Percentiles rank a stretch among this genome's conserved stretches.
Conservation (phyloP, 2,113 vertebrate species). For the Macquaria ambigua region DNA sequence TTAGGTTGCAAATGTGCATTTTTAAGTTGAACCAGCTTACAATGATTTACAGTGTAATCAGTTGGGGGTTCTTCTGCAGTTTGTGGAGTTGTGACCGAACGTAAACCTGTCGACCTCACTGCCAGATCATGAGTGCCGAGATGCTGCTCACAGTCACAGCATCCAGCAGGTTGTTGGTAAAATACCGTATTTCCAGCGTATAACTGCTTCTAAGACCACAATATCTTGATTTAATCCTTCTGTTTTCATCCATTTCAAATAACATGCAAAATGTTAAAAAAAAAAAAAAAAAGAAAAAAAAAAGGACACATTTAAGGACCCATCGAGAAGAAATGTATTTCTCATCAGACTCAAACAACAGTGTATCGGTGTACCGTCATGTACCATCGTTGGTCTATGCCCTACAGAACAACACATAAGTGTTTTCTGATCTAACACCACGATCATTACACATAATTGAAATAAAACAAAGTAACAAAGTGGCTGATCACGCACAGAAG, state of each 20-base stretch:
- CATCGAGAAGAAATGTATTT: no score
- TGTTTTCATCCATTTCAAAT: not conserved
- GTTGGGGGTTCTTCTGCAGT: not conserved
- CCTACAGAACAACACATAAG: not conserved
- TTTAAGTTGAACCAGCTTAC: not conserved
- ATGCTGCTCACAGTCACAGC: not conserved
- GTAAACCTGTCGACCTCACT: not conserved
- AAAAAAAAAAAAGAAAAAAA: no score
- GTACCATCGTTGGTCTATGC: not conserved
- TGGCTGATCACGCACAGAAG: not conserved
- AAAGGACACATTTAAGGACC: no score
- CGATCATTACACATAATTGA: no score
- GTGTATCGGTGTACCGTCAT: not conserved
- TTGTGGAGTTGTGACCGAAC: not conserved
- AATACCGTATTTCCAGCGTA: not conserved
- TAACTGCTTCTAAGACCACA: not conserved
- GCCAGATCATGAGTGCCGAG: not conserved
- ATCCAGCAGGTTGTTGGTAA: not conserved
- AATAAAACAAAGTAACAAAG: not conserved
- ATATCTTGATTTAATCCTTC: not conserved
- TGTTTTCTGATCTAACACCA: not conserved
- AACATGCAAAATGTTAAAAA: not conserved
- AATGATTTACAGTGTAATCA: not conserved
- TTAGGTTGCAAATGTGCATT: not conserved
- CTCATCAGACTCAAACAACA: not conserved